A percentile compares a stretch with the other conserved stretches of the same genome.
phyloP scores from a whole-genome alignment of 2,797 vertebrate species.

The Parotocinclus haroldoi region DNA sequence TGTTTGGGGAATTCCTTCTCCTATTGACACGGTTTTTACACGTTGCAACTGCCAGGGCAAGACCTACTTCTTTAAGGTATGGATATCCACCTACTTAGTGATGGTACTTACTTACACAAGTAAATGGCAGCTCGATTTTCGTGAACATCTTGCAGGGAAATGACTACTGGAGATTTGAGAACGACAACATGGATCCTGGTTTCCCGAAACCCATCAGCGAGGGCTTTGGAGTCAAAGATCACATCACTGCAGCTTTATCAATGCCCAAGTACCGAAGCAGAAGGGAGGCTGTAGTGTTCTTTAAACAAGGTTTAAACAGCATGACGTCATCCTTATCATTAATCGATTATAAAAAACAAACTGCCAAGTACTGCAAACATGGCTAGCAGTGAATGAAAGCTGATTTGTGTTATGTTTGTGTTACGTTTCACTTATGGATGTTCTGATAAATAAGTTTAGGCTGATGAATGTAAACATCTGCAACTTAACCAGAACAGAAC shows the following conservation, averaged over 20 bases:
- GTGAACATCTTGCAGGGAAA: conserved; percentile 65
- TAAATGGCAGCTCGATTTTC: not conserved
- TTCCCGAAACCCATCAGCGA: conserved; percentile 77
- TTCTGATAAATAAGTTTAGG: not conserved
- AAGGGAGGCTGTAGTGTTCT: conserved; percentile 89
- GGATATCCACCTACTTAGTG: not conserved
- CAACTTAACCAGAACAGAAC: too few relatives aligned
- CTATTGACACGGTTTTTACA: conserved; percentile 89
- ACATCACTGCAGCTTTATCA: conserved; percentile 84
- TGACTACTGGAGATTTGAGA: conserved; percentile 91
- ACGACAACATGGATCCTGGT: conserved; percentile 76
- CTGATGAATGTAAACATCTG: not conserved
- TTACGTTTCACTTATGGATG: too few relatives aligned
- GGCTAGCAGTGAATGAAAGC: not conserved
- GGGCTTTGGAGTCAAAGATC: conserved; percentile 85
- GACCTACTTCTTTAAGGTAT: conserved; percentile 94
- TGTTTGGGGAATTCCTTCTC: conserved; percentile 90
- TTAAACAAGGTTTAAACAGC: conserved; percentile 79
- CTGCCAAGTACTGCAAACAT: too few relatives aligned
- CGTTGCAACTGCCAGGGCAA: conserved; percentile 94
- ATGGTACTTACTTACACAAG: too few relatives aligned
- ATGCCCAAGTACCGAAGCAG: conserved; percentile 77
- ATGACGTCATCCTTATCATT: not conserved
- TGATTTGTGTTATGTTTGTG: not conserved
- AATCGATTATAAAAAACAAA: not conserved